phyloP scores from a whole-genome alignment of 2,888 invertebrate genomes.

The Mantis religiosa region DNA sequence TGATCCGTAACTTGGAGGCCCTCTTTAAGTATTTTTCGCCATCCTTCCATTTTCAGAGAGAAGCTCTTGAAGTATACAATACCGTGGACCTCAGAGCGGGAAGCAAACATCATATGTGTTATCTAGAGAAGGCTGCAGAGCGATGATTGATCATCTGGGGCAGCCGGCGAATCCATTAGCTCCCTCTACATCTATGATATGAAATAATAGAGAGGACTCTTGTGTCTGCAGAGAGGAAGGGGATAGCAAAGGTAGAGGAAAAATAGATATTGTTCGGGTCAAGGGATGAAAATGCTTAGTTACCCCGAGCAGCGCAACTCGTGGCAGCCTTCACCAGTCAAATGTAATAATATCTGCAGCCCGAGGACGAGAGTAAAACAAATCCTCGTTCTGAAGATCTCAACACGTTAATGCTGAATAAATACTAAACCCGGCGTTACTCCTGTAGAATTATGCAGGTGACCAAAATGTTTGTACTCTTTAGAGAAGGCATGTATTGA shows the following conservation, averaged over 20 bases:
- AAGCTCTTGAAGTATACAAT: background rate
- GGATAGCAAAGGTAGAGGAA: background rate
- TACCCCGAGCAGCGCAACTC: background rate
- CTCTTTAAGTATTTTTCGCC: background rate
- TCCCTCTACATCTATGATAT: conserved; percentile 24
- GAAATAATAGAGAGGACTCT: conserved; percentile 21
- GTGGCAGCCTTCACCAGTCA: no score
- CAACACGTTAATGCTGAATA: no score
- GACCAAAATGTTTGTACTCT: no score
- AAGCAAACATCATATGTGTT: background rate
- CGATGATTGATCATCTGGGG: background rate
- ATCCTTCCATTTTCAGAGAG: background rate
- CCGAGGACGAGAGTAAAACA: background rate
- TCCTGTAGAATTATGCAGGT: no score
- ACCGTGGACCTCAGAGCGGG: background rate
- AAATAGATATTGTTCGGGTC: background rate
- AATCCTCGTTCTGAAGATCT: background rate
- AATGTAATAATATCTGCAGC: background rate
- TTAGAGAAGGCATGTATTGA: no score
- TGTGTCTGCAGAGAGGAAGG: background rate
- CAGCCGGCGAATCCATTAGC: conserved; percentile 22
- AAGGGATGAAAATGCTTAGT: background rate
- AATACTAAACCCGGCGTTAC: no score
- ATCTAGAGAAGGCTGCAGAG: background rate
- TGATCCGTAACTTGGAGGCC: background rate